Conservation (phyloP, 2,888 invertebrate species). For the Philereme transversata region DNA sequence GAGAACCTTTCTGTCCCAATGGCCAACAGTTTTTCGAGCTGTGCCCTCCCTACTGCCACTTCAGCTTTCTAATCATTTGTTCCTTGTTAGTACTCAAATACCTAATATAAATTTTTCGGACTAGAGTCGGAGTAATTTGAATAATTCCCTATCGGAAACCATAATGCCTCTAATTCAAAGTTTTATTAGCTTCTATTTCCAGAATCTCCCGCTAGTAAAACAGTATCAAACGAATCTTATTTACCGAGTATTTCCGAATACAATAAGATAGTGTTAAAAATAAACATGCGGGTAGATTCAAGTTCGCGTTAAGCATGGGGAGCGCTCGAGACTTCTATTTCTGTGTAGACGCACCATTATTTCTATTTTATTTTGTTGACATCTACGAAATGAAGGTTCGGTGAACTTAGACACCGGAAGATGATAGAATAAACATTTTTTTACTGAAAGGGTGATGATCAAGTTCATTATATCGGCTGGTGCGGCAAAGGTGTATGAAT, state of each 20-base stretch:
- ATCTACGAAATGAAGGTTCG: constrained; percentile 53
- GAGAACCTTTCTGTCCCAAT: too few relatives aligned
- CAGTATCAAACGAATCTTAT: constrained; percentile 41
- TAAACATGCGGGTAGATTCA: constrained; percentile 74
- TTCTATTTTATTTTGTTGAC: constrained; percentile 70
- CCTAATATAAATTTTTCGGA: too few relatives aligned
- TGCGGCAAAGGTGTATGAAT: constrained; percentile 8
- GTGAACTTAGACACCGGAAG: constrained; percentile 40
- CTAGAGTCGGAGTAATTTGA: not conserved
- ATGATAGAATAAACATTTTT: constrained; percentile 35
- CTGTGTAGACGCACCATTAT: constrained; percentile 66
- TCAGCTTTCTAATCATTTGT: too few relatives aligned
- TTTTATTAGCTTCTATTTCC: constrained; percentile 32
- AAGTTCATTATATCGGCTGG: constrained; percentile 20
- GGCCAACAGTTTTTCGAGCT: too few relatives aligned
- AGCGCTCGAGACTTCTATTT: constrained; percentile 73
- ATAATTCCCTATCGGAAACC: not conserved
- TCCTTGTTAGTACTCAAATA: too few relatives aligned
- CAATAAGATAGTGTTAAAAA: constrained; percentile 76
- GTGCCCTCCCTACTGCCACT: too few relatives aligned
- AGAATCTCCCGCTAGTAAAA: constrained; percentile 32
- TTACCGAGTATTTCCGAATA: constrained; percentile 66
- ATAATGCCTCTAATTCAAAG: constrained; percentile 7
- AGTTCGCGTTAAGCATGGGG: constrained; percentile 76
- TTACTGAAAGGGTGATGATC: constrained; percentile 28